Evolutionary conservation across 2,888 invertebrate genomes (phyloP), one percentile per base, ranked within the genome.

Genomic region (Ophion slaviceki): DNA sequence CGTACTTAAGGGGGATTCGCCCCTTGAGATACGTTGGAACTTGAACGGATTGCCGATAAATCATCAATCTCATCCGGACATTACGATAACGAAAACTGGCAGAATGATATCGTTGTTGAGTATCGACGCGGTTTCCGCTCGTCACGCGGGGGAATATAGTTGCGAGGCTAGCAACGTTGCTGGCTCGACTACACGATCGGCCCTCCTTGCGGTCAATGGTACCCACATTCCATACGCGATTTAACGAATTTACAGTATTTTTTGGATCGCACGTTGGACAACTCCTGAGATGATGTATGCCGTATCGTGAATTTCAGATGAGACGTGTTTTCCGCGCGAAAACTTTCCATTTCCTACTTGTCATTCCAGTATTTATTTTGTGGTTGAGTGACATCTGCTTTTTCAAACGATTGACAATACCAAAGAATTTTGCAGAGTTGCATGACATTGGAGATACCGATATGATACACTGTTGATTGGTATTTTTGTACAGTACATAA

Each of bases 1-100:
- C 80, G 95, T 97, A 75, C 95, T 96, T 90, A 97, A 97, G 92
- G 97, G 98, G 79, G 98, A 98, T 93, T 95, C 96, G 88, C 98
- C 98, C 1, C 95, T 98, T 77, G 96, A 96, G 89, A 95, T 97
- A 85, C 95, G 95, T 82, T 97, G 97, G 97, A 95, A 95, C 71
- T 95, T 95, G 17, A 92, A 93, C 85, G 90, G 91, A 45, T 89
- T 90, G 68, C 88, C 87, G 62, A 90, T 92, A 80, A 90, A 89
- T 47, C 88, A 82, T 84, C 87, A 87, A 83, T 89, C 84, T 24
- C 91, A 92, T 87, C 90, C 92, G 68, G 93, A 92, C 72, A 84
- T 94, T 66, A 89, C 86, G 17, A 89, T 94, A 53, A 91, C 91
- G 40, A 93, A 91, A 88, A 90, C 90, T 70, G 93, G 94, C 40